Percentiles rank a stretch among this genome's conserved stretches.
These are phyloP conservation scores for Eubucco bourcierii DNA, from an alignment of 2,113 vertebrate genomes.

Conservation along the genomic window DNA sequence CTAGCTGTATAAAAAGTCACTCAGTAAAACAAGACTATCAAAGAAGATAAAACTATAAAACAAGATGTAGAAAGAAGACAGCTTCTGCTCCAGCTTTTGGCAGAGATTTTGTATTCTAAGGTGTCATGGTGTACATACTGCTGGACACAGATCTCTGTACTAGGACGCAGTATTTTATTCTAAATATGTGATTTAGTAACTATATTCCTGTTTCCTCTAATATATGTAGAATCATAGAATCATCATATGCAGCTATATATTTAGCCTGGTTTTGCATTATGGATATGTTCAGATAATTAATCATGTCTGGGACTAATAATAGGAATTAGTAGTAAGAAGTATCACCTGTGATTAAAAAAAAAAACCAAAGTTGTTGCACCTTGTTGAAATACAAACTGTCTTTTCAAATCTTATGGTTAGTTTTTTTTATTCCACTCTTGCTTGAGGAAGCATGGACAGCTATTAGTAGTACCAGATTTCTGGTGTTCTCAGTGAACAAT, in stretches of 20 bases:
- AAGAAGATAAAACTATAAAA: too few species aligned
- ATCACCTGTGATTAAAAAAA: not conserved
- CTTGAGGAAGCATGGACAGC: not conserved
- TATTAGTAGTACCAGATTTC: accelerated
- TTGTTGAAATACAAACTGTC: not conserved
- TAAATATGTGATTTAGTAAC: not conserved
- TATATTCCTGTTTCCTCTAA: not conserved
- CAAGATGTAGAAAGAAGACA: not conserved
- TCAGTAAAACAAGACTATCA: not conserved
- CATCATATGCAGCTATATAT: not conserved
- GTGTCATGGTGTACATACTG: not conserved
- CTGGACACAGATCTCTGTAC: not conserved
- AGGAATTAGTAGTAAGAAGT: not conserved
- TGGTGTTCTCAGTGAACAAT: not conserved
- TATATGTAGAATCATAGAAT: too few species aligned
- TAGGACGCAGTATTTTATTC: not conserved
- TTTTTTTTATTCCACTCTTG: not conserved
- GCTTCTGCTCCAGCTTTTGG: not conserved
- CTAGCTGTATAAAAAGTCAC: not conserved
- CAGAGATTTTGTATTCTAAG: not conserved
- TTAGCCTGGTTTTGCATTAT: not conserved
- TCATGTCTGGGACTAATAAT: not conserved
- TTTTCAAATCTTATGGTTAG: not conserved
- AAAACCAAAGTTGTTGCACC: not conserved
- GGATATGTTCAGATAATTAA: not conserved